A percentile compares a stretch with the other conserved stretches of the same genome.
These are phyloP conservation scores for Ianthella basta DNA, from an alignment of 37 sponge, comb jelly and placozoan genomes.

Conservation along the genomic window DNA sequence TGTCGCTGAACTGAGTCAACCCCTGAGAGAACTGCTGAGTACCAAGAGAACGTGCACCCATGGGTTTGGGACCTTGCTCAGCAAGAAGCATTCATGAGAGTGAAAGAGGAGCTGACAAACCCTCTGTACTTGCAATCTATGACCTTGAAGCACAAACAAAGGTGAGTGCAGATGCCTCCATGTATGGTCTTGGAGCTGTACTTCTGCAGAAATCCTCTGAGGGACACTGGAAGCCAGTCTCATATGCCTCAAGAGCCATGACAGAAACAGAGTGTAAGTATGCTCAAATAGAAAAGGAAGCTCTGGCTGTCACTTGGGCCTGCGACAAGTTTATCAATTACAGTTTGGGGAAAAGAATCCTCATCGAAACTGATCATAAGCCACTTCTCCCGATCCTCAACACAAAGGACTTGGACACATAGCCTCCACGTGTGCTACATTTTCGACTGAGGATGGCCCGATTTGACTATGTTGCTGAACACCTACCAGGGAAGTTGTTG, in stretches of 20 bases:
- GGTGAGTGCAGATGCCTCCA: conserved; percentile 39
- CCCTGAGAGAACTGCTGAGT: conserved; percentile 47
- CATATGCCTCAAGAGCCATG: conserved; percentile 47
- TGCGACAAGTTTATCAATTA: conserved; percentile 52
- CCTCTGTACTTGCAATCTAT: conserved; percentile 41
- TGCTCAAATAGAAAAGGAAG: conserved; percentile 64
- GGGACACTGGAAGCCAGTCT: conserved; percentile 39
- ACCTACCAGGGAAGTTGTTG: conserved; percentile 25
- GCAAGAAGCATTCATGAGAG: conserved; percentile 40
- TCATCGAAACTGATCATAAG: conserved; percentile 53
- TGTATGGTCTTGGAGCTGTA: conserved; percentile 43
- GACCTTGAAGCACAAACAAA: conserved; percentile 28
- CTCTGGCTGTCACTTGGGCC: conserved; percentile 54
- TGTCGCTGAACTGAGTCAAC: conserved; percentile 33
- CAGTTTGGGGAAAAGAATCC: conserved; percentile 33
- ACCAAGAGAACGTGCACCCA: conserved; percentile 8
- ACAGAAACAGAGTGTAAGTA: conserved; percentile 38
- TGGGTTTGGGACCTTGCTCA: conserved; percentile 38
- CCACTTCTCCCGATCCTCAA: conserved; percentile 42
- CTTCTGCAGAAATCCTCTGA: conserved; percentile 20
- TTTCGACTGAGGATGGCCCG: conserved; percentile 40
- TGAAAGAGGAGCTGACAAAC: no score
- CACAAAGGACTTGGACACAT: conserved; percentile 21
- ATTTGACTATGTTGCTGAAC: conserved; percentile 25
- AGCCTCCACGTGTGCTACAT: conserved; percentile 40